A percentile compares a stretch with the other conserved stretches of the same genome.
Evolutionary conservation across 2,113 vertebrate genomes (phyloP).

Genomic region (Platysteira castanea): DNA sequence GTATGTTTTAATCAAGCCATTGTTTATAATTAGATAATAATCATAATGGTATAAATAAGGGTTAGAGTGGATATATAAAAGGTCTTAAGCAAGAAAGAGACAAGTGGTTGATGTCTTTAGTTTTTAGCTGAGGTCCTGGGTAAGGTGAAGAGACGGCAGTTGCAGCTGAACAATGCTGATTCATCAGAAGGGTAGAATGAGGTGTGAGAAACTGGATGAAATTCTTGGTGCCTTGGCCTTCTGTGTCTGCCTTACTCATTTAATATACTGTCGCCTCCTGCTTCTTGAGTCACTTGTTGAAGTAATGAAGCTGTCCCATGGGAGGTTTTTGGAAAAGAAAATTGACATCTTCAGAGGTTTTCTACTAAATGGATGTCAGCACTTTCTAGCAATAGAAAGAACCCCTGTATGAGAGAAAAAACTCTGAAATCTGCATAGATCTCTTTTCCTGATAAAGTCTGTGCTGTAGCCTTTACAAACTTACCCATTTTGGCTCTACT

Average conservation of each 20-base stretch:
- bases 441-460: not conserved
- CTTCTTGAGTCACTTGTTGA: not conserved
- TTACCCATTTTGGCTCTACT: not conserved
- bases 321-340: not conserved
- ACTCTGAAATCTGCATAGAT: not conserved
- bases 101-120: not conserved
- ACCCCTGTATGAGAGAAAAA: not conserved
- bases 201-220: not conserved
- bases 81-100: not conserved
- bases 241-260: not conserved
- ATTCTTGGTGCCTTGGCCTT: not conserved
- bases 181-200: not conserved
- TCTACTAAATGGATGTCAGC: not conserved
- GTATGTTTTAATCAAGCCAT: slow-evolving; percentile 23
- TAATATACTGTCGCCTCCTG: not conserved
- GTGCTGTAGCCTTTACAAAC: not conserved
- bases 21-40: slow-evolving; percentile 25
- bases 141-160: not conserved
- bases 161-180: not conserved
- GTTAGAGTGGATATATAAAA: not conserved
- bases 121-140: not conserved
- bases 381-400: not conserved
- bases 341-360: not conserved
- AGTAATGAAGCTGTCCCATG: not conserved
- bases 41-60: not conserved